Conservation (phyloP, 2,113 vertebrate species). For the Sander lucioperca region DNA sequence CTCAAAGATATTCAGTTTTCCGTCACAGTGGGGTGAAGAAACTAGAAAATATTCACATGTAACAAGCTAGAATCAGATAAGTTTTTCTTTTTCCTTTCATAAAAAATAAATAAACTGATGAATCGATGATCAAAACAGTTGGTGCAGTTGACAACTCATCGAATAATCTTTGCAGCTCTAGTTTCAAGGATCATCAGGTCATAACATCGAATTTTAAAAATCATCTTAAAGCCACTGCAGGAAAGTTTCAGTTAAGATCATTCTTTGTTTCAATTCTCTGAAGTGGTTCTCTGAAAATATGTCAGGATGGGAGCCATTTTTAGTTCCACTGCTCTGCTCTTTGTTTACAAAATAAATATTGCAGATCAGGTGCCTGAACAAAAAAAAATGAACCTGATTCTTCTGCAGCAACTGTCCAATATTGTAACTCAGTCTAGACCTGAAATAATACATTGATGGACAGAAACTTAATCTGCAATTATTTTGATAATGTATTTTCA, state of each 20-base stretch:
- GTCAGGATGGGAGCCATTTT: background rate
- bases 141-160: too few relatives aligned
- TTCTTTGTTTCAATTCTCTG: background rate
- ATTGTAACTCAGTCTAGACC: background rate
- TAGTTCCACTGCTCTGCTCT: background rate
- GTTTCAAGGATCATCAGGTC: background rate
- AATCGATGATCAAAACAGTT: too few relatives aligned
- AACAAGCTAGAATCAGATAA: too few relatives aligned
- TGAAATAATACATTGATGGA: background rate
- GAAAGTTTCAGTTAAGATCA: background rate
- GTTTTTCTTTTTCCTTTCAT: too few relatives aligned
- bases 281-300: background rate
- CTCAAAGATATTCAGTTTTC: too few relatives aligned
- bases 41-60: too few relatives aligned
- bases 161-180: too few relatives aligned
- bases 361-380: conserved; percentile 13
- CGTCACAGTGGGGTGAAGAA: too few relatives aligned
- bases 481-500: background rate
- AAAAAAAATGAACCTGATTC: background rate
- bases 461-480: background rate
- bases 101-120: too few relatives aligned
- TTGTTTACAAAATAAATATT: conserved; percentile 45
- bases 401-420: background rate
- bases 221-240: background rate
- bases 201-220: background rate